Percentiles rank a stretch among this genome's conserved stretches.
Conservation (phyloP, 2,888 invertebrate species). For the Caenorhabditis macrosperma region DNA sequence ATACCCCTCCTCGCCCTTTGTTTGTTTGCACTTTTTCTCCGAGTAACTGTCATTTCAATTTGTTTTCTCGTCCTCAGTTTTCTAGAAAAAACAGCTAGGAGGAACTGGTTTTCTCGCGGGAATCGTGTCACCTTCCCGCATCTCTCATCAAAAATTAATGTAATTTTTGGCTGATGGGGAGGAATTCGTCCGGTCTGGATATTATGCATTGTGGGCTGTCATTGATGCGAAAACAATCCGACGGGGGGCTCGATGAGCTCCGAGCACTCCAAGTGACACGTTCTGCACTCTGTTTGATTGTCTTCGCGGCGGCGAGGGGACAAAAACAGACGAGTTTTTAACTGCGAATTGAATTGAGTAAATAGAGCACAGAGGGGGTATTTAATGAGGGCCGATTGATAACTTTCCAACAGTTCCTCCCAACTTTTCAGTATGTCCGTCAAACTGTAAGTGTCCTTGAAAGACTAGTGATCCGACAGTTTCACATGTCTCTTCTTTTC, state of each 20-base stretch:
- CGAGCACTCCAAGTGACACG: background rate
- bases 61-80: background rate
- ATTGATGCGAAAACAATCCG: background rate
- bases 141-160: slow-evolving; percentile 2
- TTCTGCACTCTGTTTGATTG: background rate
- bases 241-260: background rate
- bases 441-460: background rate
- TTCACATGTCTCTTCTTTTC: background rate
- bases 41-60: slow-evolving; percentile 9
- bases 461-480: background rate
- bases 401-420: background rate
- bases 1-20: background rate
- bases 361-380: background rate
- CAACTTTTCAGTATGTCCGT: background rate
- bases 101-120: background rate
- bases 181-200: background rate
- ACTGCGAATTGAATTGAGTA: background rate
- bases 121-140: background rate
- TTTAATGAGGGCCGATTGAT: background rate
- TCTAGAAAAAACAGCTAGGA: background rate
- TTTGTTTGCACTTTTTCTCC: slow-evolving; percentile 2
- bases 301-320: too few relatives aligned
- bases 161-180: background rate
- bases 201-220: background rate
- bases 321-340: background rate